Percentiles rank a stretch among this genome's conserved stretches.
Conservation (phyloP, 2,113 vertebrate genomes). For the Tenrec ecaudatus region DNA sequence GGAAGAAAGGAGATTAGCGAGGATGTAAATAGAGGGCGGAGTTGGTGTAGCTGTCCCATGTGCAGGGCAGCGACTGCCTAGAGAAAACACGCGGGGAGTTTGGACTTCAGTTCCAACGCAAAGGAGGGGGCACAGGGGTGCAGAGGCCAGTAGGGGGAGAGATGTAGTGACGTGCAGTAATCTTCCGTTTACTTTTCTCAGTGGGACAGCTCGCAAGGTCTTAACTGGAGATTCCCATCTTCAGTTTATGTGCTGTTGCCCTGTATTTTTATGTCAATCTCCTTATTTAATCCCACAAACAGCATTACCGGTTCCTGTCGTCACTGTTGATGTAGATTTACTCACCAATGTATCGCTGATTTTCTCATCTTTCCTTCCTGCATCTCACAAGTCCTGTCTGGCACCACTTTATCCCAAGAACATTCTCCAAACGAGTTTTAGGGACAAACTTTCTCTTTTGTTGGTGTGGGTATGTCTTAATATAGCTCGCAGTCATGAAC, state of each 20-base stretch:
- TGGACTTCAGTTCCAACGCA: neutral
- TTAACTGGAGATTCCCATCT: neutral
- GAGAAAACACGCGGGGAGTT: neutral
- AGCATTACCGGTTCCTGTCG: neutral
- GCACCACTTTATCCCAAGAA: neutral
- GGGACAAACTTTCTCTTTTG: neutral
- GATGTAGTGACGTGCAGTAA: neutral
- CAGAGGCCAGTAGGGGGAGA: neutral
- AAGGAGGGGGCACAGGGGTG: neutral
- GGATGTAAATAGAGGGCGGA: neutral
- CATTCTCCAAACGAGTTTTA: neutral
- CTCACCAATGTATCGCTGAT: neutral
- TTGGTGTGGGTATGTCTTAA: constrained; percentile 30
- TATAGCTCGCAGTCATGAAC: neutral
- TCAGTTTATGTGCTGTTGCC: neutral
- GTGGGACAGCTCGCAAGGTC: neutral
- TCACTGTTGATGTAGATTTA: neutral
- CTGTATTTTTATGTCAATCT: neutral
- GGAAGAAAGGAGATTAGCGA: neutral
- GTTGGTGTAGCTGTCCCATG: neutral
- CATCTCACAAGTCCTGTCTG: neutral
- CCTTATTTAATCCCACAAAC: neutral
- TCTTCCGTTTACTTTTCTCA: neutral
- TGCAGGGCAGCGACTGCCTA: neutral
- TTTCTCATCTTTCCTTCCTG: neutral